Conservation (phyloP, 1,140 invertebrate genomes). For the Diorhabda sublineata region DNA sequence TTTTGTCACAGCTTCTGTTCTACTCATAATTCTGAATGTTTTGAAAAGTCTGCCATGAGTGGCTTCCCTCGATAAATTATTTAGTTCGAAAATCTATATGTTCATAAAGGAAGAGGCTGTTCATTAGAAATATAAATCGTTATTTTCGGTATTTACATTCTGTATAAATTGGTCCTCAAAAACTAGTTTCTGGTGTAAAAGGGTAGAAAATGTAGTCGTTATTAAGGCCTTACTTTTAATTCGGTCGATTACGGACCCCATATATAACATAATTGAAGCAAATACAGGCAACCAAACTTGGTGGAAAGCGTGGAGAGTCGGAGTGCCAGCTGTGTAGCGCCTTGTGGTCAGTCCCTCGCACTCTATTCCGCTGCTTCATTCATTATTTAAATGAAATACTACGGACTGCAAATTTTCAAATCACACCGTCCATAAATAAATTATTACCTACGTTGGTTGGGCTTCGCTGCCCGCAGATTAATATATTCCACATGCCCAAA, state of each 20-base stretch:
- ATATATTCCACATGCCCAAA: no score
- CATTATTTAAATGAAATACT: background rate
- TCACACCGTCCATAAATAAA: background rate
- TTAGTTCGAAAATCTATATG: no score
- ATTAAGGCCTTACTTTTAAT: slow-evolving; percentile 2
- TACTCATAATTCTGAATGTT: no score
- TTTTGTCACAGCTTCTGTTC: no score
- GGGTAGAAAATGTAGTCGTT: background rate
- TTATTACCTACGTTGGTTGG: background rate
- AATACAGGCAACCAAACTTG: background rate
- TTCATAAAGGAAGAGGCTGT: no score
- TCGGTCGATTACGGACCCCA: background rate
- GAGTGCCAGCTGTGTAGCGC: background rate
- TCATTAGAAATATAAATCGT: no score
- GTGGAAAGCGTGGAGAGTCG: background rate
- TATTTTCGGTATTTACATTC: no score
- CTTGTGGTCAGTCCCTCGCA: background rate
- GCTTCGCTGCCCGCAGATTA: no score
- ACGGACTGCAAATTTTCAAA: background rate
- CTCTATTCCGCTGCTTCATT: background rate
- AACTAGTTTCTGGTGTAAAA: no score
- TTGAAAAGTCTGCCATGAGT: no score
- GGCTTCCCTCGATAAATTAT: no score
- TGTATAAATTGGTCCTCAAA: no score
- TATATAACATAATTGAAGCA: slow-evolving; percentile 3